phyloP scores from a whole-genome alignment of 2,113 vertebrate species.

The Cisticola juncidis region DNA sequence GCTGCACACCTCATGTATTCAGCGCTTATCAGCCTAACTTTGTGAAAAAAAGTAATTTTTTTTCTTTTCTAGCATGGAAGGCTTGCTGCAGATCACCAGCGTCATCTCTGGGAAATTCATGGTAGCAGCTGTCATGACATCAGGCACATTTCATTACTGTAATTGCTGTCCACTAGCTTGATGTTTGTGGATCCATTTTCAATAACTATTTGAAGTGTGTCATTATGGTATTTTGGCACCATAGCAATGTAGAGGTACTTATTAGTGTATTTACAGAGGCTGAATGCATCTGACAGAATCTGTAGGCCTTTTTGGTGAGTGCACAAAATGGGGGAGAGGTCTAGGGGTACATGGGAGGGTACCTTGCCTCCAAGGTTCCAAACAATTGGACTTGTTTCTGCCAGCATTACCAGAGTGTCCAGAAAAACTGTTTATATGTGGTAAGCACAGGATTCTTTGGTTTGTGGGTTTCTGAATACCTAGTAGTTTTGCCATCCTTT shows the following conservation, averaged over 20 bases:
- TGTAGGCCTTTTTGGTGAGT: not conserved
- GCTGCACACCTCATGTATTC: not conserved
- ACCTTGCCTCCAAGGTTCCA: not conserved
- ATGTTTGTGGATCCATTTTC: not conserved
- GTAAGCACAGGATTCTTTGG: not conserved
- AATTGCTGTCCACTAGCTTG: not conserved
- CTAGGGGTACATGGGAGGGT: not conserved
- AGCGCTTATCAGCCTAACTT: rapidly evolving
- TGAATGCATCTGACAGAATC: not conserved
- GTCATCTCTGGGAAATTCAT: not conserved
- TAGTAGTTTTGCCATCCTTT: not conserved
- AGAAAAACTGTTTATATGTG: not conserved
- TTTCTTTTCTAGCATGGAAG: not conserved
- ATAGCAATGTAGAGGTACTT: not conserved
- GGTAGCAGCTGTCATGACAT: not conserved
- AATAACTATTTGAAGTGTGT: not conserved
- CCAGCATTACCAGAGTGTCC: not conserved
- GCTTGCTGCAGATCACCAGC: not conserved
- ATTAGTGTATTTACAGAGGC: not conserved
- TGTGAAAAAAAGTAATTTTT: rapidly evolving
- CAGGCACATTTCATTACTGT: not conserved
- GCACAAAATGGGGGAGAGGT: not conserved
- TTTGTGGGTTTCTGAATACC: not conserved
- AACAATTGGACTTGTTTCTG: not conserved
- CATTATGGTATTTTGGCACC: not conserved